Evolutionary conservation across 2,888 invertebrate species (phyloP).

Genomic region (Lasius platythorax): DNA sequence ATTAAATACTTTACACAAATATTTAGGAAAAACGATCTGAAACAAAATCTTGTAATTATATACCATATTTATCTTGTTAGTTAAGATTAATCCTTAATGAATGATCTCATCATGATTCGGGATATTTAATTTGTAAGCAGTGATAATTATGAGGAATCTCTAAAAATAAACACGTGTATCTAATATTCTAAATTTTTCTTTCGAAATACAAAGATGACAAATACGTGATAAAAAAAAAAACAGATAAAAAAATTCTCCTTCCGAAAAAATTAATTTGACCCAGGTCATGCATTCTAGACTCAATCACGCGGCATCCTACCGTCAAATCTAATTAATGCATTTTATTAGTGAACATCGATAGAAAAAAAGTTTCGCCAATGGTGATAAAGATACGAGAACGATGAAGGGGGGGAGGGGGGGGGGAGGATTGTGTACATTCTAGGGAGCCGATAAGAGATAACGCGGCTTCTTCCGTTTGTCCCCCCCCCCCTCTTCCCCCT

Average conservation of each 20-base stretch:
- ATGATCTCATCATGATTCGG: not conserved
- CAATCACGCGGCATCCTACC: not conserved
- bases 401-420: constrained; percentile 7
- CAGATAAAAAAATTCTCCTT: not conserved
- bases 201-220: not conserved
- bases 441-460: constrained; percentile 62
- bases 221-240: not conserved
- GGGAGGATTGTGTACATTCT: constrained; percentile 39
- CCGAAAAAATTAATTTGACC: not conserved
- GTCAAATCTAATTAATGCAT: not conserved
- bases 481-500: not conserved
- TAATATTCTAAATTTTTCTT: not conserved
- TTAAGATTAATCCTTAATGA: no score
- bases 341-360: not conserved
- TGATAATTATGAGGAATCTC: not conserved
- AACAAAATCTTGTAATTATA: not conserved
- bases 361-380: not conserved
- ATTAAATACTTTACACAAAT: not conserved
- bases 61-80: no score
- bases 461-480: constrained; percentile 3
- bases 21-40: not conserved
- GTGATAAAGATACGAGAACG: not conserved
- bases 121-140: not conserved
- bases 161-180: not conserved
- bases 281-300: not conserved